Evolutionary conservation across 1,140 invertebrate species (phyloP), one percentile per base, ranked within the genome.

Genomic region (Chrysopa pallens): DNA sequence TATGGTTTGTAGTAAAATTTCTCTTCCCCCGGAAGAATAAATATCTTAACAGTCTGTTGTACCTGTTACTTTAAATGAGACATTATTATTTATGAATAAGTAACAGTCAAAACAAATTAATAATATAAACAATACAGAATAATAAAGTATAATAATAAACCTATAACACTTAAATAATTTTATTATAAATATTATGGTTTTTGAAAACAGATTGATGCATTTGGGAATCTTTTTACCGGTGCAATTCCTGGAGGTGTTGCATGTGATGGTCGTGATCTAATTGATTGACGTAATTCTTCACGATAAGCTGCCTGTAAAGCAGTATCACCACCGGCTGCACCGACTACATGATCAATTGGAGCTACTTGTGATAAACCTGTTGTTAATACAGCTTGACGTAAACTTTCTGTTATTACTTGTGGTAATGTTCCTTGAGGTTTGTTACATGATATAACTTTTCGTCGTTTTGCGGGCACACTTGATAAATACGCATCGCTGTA

Each of bases 401-500:
- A 58, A 29, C 69, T 63, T 27, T 67, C 72, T 49, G 57, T 42
- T 23, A 61, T 61, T 4, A 59, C 54, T 49, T 61, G 56, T 12
- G 56, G 56, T 13, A 68, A 52, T 40, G 49, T 61, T 29, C 62
- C 54, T 31, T 63, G 53, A 9, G 64, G 59, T 50, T 67, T 69
- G 5, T 58, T 51, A 35, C 49, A 55, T 39, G 63, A 60, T 7
- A 79, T 72, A 42, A 85, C 61, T 61, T 84, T 84, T 48, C 84
- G 71, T 12, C 84, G 67, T 59, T 88, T 89, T 33, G 73, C 75
- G 8, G 85, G 83, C 71, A 88, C 74, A 7, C 79, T 78, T 14
- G 74, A 74, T 29, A 88, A 61, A 56, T 89, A 89, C n/a, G 81
- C 81, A 62, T 88, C 84, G 48, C 82, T 85, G 47, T 81, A 78